phyloP scores from a whole-genome alignment of 2,888 invertebrate species.

The Ptycholaimellus sp. region DNA sequence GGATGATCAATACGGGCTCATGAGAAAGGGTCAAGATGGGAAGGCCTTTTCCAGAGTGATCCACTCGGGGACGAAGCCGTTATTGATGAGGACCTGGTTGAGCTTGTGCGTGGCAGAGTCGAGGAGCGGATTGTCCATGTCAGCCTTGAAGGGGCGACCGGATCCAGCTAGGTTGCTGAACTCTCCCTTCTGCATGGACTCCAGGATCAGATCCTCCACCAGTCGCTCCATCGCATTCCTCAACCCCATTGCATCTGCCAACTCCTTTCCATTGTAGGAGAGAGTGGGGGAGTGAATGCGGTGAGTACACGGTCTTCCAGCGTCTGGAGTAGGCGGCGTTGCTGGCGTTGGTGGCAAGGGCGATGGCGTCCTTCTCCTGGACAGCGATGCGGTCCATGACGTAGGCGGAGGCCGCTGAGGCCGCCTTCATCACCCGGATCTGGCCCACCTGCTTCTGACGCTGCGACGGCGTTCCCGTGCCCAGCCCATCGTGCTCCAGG shows the following conservation, averaged over 20 bases:
- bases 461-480: constrained; percentile 50
- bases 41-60: background rate
- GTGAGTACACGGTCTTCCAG: background rate
- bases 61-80: constrained; percentile 34
- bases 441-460: constrained; percentile 52
- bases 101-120: constrained; percentile 64
- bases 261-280: background rate
- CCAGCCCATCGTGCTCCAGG: constrained; percentile 51
- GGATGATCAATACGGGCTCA: too few relatives aligned
- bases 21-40: too few relatives aligned
- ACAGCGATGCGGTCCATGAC: too few relatives aligned
- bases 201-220: constrained; percentile 70
- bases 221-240: constrained; percentile 51
- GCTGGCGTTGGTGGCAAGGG: too few relatives aligned
- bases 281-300: too few relatives aligned
- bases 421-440: constrained; percentile 43
- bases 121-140: constrained; percentile 53
- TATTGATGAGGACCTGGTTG: constrained; percentile 58
- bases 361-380: background rate
- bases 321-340: background rate
- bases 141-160: constrained; percentile 51
- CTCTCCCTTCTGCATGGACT: constrained; percentile 65
- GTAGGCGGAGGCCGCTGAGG: constrained; percentile 41
- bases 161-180: constrained; percentile 56
- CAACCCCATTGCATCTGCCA: background rate